Evolutionary conservation across 2,113 vertebrate species (phyloP), one percentile per base, ranked within the genome.

Genomic region (Notiomystis cincta): DNA sequence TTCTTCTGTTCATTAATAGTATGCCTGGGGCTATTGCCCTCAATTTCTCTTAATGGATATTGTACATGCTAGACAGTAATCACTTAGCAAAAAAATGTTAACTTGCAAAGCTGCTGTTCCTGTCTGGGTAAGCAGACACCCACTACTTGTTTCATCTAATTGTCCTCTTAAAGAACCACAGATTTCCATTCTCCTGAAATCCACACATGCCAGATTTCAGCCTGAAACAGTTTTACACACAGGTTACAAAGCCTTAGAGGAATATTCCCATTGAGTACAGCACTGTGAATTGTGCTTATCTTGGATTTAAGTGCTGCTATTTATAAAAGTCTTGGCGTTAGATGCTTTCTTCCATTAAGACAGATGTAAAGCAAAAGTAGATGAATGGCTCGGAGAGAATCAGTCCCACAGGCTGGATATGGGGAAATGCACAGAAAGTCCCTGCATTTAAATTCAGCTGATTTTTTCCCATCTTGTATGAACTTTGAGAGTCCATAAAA

Each of bases 271-370:
- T 58, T 87, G 71, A 78, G 77, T 53, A 25, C 53, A 79, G 58
- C 11, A 33, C 40, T 45, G 53, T 91, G 83, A 87, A 61, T 60
- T 61, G 65, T 87, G n/a, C 73, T 96, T 60, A 30, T 67, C 69
- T 79, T 87, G 83, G 77, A 62, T 95, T 93, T 95, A 82, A 93
- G 81, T 82, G 73, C 83, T 87, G 65, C 77, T 93, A 53, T 91
- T 91, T 87, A 56, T 84, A 66, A 72, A 96, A 80, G 75, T 82
- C 76, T 54, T 87, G 67, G 50, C 9, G 24, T 56, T 31, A 73
- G 66, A 61, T 79, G n/a, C 50, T 77, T 79, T 33, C 67, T 87
- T 95, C 71, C 75, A 66, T 88, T 93, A 80, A 90, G 70, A 58
- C 27, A 82, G 62, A 62, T 57, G 42, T 85, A 84, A 89, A 91